Conservation (phyloP, 2,797 vertebrate species). For the Coccyzus lansbergi region DNA sequence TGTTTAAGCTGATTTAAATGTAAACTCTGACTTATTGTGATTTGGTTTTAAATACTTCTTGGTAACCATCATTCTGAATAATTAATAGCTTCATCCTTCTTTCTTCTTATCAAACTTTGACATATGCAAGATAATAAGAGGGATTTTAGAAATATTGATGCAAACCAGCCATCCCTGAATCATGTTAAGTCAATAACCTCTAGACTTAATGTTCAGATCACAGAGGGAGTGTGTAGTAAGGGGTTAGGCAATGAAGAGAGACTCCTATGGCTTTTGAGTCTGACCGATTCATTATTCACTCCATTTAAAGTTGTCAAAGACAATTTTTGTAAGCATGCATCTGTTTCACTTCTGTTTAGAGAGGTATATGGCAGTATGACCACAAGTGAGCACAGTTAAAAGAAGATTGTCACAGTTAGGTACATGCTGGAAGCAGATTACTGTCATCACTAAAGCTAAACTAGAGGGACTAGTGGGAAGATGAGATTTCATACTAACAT, state of each 20-base stretch:
- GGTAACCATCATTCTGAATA: constrained; percentile 61
- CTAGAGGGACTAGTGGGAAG: constrained; percentile 15
- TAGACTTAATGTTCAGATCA: constrained; percentile 40
- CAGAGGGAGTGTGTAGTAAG: constrained; percentile 9
- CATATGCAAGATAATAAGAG: constrained; percentile 68
- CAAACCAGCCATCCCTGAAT: constrained; percentile 67
- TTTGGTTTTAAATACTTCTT: constrained; percentile 68
- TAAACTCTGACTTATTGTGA: constrained; percentile 42
- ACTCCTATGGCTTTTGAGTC: constrained; percentile 36
- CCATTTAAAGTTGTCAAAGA: constrained; percentile 54
- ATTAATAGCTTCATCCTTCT: constrained; percentile 71
- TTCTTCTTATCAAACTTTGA: constrained; percentile 75
- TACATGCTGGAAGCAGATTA: constrained; percentile 53
- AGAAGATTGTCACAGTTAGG: constrained; percentile 59
- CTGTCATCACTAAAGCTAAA: constrained; percentile 66
- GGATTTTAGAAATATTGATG: constrained; percentile 71
- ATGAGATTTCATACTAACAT: constrained; percentile 30
- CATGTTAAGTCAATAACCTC: constrained; percentile 60
- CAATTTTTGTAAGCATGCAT: constrained; percentile 44
- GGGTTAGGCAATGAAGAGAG: neutral
- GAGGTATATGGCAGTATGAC: constrained; percentile 37
- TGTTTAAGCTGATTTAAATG: constrained; percentile 60
- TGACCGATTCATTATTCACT: constrained; percentile 50
- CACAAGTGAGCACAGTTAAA: constrained; percentile 58
- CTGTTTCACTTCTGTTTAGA: constrained; percentile 33